Evolutionary conservation across 1,140 invertebrate genomes (phyloP).

Genomic region (Anastatus disparis): DNA sequence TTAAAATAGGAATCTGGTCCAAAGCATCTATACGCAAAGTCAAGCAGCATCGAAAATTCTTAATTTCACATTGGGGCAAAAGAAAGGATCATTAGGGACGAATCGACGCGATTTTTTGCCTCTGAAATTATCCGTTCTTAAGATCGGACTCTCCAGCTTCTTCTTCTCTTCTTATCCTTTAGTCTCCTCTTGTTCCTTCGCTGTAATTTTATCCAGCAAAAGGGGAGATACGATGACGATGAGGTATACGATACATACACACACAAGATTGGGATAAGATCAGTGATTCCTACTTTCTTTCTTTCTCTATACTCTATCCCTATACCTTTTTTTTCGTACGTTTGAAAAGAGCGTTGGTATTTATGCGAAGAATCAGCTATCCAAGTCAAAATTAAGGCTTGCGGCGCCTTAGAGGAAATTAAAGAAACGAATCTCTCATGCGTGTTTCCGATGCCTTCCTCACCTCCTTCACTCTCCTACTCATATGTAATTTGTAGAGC

Average conservation of each 20-base stretch:
- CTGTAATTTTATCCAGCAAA: constrained; percentile 31
- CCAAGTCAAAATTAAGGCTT: background rate
- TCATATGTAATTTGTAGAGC: constrained; percentile 7
- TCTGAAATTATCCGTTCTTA: constrained; percentile 33
- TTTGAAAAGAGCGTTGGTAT: background rate
- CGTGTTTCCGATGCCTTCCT: constrained; percentile 25
- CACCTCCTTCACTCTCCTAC: too few species aligned
- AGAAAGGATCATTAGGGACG: constrained; percentile 30
- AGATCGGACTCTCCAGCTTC: constrained; percentile 21
- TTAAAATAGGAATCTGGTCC: background rate
- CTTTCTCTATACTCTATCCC: background rate
- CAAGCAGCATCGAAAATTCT: constrained; percentile 23
- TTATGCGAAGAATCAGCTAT: background rate
- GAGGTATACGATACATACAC: background rate
- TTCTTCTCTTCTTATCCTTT: background rate
- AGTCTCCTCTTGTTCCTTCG: background rate
- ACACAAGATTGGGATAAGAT: constrained; percentile 28
- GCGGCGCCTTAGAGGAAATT: constrained; percentile 22
- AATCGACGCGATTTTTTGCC: constrained; percentile 33
- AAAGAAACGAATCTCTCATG: constrained; percentile 32
- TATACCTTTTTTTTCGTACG: background rate
- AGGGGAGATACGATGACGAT: constrained; percentile 12
- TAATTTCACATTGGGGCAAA: constrained; percentile 11
- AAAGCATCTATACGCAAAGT: background rate
- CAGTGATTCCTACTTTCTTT: constrained; percentile 32